A percentile compares a stretch with the other conserved stretches of the same genome.
phyloP scores from a whole-genome alignment of 2,113 vertebrate genomes.

The Mormyrus iriodes region DNA sequence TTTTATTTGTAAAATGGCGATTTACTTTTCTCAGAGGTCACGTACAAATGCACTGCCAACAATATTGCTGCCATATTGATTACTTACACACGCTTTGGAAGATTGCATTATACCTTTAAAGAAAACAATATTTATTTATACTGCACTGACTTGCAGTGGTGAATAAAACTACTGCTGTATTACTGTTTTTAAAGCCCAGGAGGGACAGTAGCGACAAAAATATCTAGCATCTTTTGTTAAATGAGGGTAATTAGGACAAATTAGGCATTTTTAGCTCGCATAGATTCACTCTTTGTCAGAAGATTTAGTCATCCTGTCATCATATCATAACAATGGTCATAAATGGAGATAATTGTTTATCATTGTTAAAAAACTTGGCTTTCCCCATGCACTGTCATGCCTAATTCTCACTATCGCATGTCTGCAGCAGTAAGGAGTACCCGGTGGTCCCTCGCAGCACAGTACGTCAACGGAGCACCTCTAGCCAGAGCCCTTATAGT shows the following conservation, averaged over 20 bases:
- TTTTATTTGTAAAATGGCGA: neutral
- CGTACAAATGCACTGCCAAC: neutral
- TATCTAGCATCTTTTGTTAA: neutral
- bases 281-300: neutral
- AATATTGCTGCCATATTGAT: neutral
- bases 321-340: neutral
- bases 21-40: neutral
- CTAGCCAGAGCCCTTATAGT: conserved; percentile 77
- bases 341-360: conserved; percentile 5
- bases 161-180: neutral
- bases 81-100: neutral
- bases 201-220: neutral
- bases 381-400: neutral
- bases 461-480: conserved; percentile 76
- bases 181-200: neutral
- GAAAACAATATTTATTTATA: neutral
- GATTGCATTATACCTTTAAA: neutral
- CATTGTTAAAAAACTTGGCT: neutral
- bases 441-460: conserved; percentile 85
- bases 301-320: neutral
- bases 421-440: conserved; percentile 76
- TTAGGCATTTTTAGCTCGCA: neutral
- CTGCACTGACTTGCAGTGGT: neutral
- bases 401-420: neutral
- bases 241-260: neutral